Base-by-base conservation (phyloP, 1,140 invertebrate genomes). In the Solen grandis region DNA sequence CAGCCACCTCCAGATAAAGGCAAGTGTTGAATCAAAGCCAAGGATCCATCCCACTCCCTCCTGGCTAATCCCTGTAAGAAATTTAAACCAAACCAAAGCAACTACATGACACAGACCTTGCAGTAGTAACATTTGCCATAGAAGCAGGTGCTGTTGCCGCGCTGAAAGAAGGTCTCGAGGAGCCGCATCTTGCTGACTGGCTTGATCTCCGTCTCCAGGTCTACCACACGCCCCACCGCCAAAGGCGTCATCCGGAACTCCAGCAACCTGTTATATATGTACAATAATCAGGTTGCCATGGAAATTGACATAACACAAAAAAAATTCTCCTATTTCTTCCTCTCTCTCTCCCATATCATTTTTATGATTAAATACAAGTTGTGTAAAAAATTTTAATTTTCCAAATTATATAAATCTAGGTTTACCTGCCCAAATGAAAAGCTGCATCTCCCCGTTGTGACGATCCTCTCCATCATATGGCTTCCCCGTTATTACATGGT, bases 391-490 rank as follows among this genome's bases (percentile, higher is more conserved):
- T n/a, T n/a, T n/a, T n/a, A n/a, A n/a, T n/a, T n/a, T n/a, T n/a
- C n/a, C n/a, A n/a, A n/a, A n/a, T n/a, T n/a, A n/a, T n/a, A n/a
- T n/a, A n/a, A n/a, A n/a, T n/a, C n/a, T n/a, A n/a, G 22, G 62
- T 29, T 77, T 81, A 93, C 92, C 92, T 95, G 60, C 95, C 96
- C 77, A 98, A 93, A 92, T 98, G 97, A 93, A 98, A 98, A n/a
- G 96, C 96, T 85, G 96, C 95, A 98, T 95, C 94, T 99, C 97
- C n/a, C 96, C 97, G 92, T 96, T 96, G 88, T 98, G 97, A 14
- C 97, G 93, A 91, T 99, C 97, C 91, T 96, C 96, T 22, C 97
- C 97, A 59, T 94, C 94, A 93, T 97, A 98, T 13, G 97, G 96
- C 46, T 94, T 93, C 2, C 96, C 97, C 82, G 94, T 93, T 60